Base-by-base conservation (phyloP, 2,888 invertebrate species). In the Drosophila rellima region DNA sequence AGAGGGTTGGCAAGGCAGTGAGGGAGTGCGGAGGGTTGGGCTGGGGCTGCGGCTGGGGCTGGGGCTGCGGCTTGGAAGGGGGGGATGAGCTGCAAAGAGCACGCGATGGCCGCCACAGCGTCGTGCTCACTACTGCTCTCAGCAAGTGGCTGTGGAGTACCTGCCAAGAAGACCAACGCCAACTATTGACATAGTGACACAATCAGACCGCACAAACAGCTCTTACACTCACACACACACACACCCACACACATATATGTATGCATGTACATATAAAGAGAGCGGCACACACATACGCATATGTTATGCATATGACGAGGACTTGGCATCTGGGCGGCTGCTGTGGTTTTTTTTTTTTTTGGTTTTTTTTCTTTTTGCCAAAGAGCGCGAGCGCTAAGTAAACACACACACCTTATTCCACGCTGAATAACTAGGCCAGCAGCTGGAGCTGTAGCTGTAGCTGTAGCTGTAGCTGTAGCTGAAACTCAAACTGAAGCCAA, bases 101-200 rank as follows among this genome's bases (percentile, higher is more conserved):
- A 23, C 18, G 23, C 44, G 26, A 13, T 52, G 52, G 39, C 11
- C 52, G 51, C 51, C 44, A 65, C 20, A 23, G 33, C 47, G 35
- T 45, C 65, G 23, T 26, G 26, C 40, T 48, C 59, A 61, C 69
- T 72, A 40, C 72, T 72, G 39, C 76, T 69, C 70, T 79, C 66
- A 57, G 63, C 70, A 76, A 74, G 76, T 78, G 77, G 78, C 78
- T 78, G 60, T 78, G 78, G 70, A 78, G 78, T 78, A 75, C 69
- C 80, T 78, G 76, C 67, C 73, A 78, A 81, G 80, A 72, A 76
- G 80, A 78, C 80, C 78, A 80, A 81, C 81, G 80, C 75, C 80
- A 78, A 81, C 82, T 79, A 82, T 82, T 82, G 82, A 82, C 82
- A 82, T 80, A 82, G 82, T 82, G 82, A 82, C 82, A 82, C 82